Evolutionary conservation across 2,888 invertebrate species (phyloP), one percentile per base, ranked within the genome.

Genomic region (Dione vanillae): DNA sequence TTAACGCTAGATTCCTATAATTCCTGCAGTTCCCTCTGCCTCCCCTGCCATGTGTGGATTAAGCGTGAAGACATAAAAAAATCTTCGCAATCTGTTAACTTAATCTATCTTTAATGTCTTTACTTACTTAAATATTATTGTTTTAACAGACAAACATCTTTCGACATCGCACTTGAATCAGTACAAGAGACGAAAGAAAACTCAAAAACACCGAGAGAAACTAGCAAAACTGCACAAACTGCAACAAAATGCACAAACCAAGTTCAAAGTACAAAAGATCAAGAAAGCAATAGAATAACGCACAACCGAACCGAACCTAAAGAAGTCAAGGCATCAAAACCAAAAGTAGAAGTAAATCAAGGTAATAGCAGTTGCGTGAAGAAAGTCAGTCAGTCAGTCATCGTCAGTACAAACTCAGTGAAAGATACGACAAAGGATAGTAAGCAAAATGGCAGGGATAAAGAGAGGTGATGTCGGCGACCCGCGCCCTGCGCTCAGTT

Each of bases 81-180:
- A n/a, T n/a, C n/a, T n/a, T n/a, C n/a, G n/a, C n/a, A n/a, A n/a
- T n/a, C n/a, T n/a, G n/a, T n/a, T n/a, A n/a, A n/a, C n/a, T n/a
- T n/a, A n/a, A n/a, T n/a, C n/a, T n/a, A n/a, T n/a, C n/a, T n/a
- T n/a, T n/a, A n/a, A n/a, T n/a, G n/a, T n/a, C n/a, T n/a, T n/a
- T n/a, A n/a, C n/a, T n/a, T n/a, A n/a, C n/a, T n/a, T n/a, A n/a
- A n/a, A n/a, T n/a, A n/a, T n/a, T n/a, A n/a, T 66, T 27, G 11
- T 71, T 75, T 71, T 74, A 79, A 74, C 83, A 89, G 90, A 68
- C 91, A 92, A 85, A 76, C 86, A 7, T 93, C 93, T 2, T 93
- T 93, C 75, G 93, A 93, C 77, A 84, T 89, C 27, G 88, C 82
- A 1, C 79, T 93, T 10, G 92, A 92, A 73, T 86, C 93, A 0